Percentiles rank a stretch among this genome's conserved stretches.
These are phyloP conservation scores for Saguinus midas DNA, from an alignment of 2,113 vertebrate species.

Conservation along the genomic window DNA sequence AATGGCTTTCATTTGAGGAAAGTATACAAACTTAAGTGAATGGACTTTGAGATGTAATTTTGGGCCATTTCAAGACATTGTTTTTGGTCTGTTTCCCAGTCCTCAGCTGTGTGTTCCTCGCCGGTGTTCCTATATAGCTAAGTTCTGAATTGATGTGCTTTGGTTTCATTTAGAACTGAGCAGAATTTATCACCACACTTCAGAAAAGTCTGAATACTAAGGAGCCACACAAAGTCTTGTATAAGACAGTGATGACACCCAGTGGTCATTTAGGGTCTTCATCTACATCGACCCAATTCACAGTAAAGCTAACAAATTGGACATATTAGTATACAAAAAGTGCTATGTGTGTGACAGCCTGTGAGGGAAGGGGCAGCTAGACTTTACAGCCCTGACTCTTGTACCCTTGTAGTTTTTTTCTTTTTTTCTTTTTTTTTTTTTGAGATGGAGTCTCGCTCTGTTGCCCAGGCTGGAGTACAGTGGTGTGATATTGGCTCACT, in stretches of 20 bases:
- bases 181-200: background rate
- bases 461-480: no score
- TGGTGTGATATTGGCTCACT: no score
- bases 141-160: background rate
- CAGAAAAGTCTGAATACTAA: background rate
- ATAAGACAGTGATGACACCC: background rate
- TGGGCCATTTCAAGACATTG: background rate
- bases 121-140: background rate
- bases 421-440: no score
- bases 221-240: background rate
- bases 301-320: background rate
- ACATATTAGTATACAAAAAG: background rate
- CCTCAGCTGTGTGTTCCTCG: background rate
- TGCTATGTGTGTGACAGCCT: background rate
- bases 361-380: background rate
- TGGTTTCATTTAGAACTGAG: background rate
- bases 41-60: background rate
- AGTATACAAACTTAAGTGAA: background rate
- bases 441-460: no score
- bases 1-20: background rate
- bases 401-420: background rate
- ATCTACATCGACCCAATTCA: background rate
- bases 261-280: slow-evolving; percentile 6
- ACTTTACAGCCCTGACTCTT: background rate
- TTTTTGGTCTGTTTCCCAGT: background rate